phyloP scores from a whole-genome alignment of 2,113 vertebrate species.

The Vulpes ferrilata region DNA sequence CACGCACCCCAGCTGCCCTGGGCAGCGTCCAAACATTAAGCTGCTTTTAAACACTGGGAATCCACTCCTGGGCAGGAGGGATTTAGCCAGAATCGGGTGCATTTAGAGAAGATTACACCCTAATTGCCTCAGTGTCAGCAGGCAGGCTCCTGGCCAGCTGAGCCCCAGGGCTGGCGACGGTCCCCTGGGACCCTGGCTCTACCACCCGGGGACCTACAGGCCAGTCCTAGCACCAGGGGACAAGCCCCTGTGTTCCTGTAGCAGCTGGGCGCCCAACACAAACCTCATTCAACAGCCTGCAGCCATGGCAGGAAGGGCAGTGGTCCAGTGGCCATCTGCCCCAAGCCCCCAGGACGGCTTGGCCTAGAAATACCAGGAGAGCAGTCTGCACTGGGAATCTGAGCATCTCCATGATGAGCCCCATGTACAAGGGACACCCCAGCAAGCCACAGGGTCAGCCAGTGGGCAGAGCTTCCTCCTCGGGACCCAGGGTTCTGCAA shows the following conservation, averaged over 20 bases:
- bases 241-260: not conserved
- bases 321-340: not conserved
- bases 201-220: not conserved
- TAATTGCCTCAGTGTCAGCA: slow-evolving; percentile 82
- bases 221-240: not conserved
- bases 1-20: slow-evolving; percentile 63
- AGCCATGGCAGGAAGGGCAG: not conserved
- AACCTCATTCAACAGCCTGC: not conserved
- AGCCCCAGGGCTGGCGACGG: not conserved
- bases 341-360: not conserved
- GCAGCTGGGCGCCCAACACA: slow-evolving; percentile 36
- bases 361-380: not conserved
- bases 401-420: not conserved
- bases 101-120: slow-evolving; percentile 91
- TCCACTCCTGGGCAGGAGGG: slow-evolving; percentile 87
- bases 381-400: not conserved
- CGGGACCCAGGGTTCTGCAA: not conserved
- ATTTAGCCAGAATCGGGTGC: slow-evolving; percentile 89
- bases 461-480: not conserved
- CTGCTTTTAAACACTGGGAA: slow-evolving; percentile 88
- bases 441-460: not conserved
- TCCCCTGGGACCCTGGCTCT: slow-evolving; percentile 27
- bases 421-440: not conserved
- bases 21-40: slow-evolving; percentile 86
- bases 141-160: slow-evolving; percentile 74